Evolutionary conservation across 2,888 invertebrate genomes (phyloP).

Genomic region (Erynnis tages): DNA sequence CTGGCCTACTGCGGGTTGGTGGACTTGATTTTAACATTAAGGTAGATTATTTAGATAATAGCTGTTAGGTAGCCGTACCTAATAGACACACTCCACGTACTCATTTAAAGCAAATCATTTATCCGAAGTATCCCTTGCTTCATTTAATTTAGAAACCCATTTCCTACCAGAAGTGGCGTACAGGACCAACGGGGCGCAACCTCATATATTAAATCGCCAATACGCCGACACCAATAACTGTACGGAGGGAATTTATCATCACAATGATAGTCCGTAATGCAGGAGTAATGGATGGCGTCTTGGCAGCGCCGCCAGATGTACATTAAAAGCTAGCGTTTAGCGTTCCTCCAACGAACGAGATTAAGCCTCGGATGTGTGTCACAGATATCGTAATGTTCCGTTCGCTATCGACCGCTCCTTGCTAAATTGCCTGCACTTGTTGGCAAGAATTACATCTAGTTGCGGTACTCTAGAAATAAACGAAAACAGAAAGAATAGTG

Average conservation of each 20-base stretch:
- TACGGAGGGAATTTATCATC: conserved; percentile 4
- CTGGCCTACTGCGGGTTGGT: too few species aligned
- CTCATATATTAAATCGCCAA: conserved; percentile 8
- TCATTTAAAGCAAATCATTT: too few species aligned
- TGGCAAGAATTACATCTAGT: too few species aligned
- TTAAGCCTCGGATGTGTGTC: conserved; percentile 7
- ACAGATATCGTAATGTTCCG: conserved; percentile 14
- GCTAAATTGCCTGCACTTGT: too few species aligned
- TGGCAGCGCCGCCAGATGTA: conserved; percentile 5
- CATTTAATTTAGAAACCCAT: too few species aligned
- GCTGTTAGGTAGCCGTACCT: too few species aligned
- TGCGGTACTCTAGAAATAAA: too few species aligned
- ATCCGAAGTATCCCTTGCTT: too few species aligned
- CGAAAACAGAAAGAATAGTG: too few species aligned
- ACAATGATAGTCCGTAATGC: conserved; percentile 4
- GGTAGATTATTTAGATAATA: too few species aligned
- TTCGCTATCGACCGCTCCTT: conserved; percentile 1
- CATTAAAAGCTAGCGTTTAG: conserved; percentile 11
- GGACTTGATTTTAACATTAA: not conserved
- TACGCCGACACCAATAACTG: conserved; percentile 9
- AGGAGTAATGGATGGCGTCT: conserved; percentile 4
- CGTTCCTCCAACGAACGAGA: not conserved
- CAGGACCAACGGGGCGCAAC: conserved; percentile 1
- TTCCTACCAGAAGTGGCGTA: not conserved
- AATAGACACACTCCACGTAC: too few species aligned